Conservation (phyloP, 2,888 invertebrate species). For the Nomada ruficornis region DNA sequence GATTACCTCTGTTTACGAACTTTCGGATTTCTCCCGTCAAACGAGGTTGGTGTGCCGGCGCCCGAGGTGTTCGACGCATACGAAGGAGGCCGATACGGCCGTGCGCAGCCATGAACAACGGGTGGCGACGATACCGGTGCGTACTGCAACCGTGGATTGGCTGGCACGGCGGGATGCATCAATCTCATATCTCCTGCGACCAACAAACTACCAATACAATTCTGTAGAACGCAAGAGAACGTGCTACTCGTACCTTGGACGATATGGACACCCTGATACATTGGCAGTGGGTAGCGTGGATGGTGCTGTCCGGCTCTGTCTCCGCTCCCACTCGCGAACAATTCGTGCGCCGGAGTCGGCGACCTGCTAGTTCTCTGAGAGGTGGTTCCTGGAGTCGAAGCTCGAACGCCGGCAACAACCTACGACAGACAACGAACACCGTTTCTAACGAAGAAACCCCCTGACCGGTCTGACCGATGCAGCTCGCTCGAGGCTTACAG, state of each 20-base stretch:
- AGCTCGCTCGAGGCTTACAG: constrained; percentile 68
- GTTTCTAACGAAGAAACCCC: not conserved
- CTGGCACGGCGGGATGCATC: constrained; percentile 81
- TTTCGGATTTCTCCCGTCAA: constrained; percentile 81
- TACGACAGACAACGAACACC: constrained; percentile 33
- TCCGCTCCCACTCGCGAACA: constrained; percentile 78
- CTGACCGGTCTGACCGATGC: too few relatives aligned
- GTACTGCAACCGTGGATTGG: constrained; percentile 81
- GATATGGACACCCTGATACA: constrained; percentile 83
- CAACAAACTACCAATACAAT: not conserved
- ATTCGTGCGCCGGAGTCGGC: constrained; percentile 81
- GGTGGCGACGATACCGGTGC: constrained; percentile 82
- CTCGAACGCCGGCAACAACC: constrained; percentile 79
- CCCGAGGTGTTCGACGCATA: constrained; percentile 81
- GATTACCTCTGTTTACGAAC: constrained; percentile 82
- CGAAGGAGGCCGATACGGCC: constrained; percentile 81
- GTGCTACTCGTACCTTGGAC: constrained; percentile 77
- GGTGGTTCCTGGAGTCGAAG: constrained; percentile 79
- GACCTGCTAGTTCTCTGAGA: constrained; percentile 82
- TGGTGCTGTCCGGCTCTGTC: constrained; percentile 82
- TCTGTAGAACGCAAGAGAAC: not conserved
- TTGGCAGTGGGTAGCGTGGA: constrained; percentile 83
- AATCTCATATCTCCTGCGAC: constrained; percentile 79
- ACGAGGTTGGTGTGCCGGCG: constrained; percentile 79
- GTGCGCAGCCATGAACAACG: constrained; percentile 81